Percentiles rank a stretch among this genome's conserved stretches.
Evolutionary conservation across 2,113 vertebrate genomes (phyloP).

Genomic region (Hydrolagus affinis): DNA sequence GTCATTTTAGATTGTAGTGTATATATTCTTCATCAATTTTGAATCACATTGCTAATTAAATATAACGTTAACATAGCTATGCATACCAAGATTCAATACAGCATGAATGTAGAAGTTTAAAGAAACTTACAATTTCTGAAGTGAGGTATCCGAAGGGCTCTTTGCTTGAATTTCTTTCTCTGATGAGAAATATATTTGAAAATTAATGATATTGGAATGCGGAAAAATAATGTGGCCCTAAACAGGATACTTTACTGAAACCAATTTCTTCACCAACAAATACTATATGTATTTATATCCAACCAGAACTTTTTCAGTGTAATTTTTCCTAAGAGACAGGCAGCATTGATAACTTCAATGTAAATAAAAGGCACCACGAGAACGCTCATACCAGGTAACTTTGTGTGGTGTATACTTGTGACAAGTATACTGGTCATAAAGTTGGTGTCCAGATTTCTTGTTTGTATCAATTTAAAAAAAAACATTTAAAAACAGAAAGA

Average conservation of each 20-base stretch:
- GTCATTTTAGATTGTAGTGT: background rate
- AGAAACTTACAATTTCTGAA: constrained; percentile 88
- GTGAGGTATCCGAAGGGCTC: constrained; percentile 68
- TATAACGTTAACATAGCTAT: background rate
- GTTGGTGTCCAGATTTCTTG: background rate
- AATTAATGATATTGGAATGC: constrained; percentile 43
- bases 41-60: background rate
- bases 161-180: constrained; percentile 70
- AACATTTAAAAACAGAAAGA: too few species aligned
- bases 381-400: background rate
- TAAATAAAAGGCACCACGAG: background rate
- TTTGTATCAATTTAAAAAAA: too few species aligned
- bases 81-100: background rate
- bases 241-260: background rate
- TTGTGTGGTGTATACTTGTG: background rate
- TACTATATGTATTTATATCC: background rate
- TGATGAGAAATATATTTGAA: constrained; percentile 55
- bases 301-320: background rate
- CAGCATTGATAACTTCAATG: background rate
- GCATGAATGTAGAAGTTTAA: background rate
- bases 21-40: background rate
- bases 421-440: background rate
- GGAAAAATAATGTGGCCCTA: constrained; percentile 34
- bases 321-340: background rate
- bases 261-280: background rate